Conservation (phyloP, 2,113 vertebrate genomes). For the Entelurus aequoreus region DNA sequence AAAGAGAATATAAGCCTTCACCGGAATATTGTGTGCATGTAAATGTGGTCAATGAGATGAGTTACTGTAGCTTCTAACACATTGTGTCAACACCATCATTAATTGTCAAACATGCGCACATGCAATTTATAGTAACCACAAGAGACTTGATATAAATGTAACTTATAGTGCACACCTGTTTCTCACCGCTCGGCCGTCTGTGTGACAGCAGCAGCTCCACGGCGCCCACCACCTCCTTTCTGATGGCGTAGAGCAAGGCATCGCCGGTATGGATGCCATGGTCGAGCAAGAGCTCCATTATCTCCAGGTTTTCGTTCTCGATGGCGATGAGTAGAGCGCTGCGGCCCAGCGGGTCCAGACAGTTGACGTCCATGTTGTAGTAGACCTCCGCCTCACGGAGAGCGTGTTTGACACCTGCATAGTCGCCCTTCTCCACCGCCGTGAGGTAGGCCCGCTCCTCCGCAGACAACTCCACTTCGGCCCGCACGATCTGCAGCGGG, state of each 20-base stretch:
- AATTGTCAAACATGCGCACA: neutral
- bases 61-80: neutral
- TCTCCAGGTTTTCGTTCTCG: slow-evolving; percentile 97
- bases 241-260: slow-evolving; percentile 92
- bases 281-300: slow-evolving; percentile 92
- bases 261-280: slow-evolving; percentile 90
- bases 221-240: slow-evolving; percentile 96
- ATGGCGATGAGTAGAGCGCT: slow-evolving; percentile 96
- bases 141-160: neutral
- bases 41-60: neutral
- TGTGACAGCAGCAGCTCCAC: slow-evolving; percentile 94
- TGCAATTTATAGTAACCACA: neutral
- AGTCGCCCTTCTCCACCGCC: slow-evolving; percentile 96
- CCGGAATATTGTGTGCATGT: neutral
- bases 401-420: slow-evolving; percentile 89
- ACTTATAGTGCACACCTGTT: slow-evolving; percentile 62
- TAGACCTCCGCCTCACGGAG: slow-evolving; percentile 94
- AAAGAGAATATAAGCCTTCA: neutral
- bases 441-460: slow-evolving; percentile 93
- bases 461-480: slow-evolving; percentile 87
- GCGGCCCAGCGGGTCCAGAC: slow-evolving; percentile 94
- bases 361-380: slow-evolving; percentile 98
- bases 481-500: slow-evolving; percentile 91
- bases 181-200: slow-evolving; percentile 85
- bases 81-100: no score